Evolutionary conservation across 1,140 invertebrate genomes (phyloP).

Genomic region (Whitmania pigra): DNA sequence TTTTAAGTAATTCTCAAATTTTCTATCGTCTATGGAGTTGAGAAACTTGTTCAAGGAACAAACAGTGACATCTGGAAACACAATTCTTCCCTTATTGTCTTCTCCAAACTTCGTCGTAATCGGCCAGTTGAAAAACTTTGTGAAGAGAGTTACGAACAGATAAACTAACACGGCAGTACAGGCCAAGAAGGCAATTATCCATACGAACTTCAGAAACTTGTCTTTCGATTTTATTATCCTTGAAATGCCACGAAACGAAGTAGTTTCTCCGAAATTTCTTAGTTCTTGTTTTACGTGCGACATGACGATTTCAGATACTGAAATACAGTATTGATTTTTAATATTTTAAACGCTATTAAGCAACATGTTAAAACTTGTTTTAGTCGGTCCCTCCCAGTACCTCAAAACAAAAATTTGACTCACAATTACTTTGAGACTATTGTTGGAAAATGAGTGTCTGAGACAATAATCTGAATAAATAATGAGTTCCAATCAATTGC

Average conservation of each 20-base stretch:
- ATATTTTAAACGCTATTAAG: too few species aligned
- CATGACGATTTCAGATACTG: too few species aligned
- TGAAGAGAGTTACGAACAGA: neutral
- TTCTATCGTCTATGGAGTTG: too few species aligned
- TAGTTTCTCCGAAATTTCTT: constrained; percentile 2
- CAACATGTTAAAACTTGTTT: too few species aligned
- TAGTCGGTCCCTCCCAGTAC: too few species aligned
- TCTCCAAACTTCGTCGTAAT: constrained; percentile 1
- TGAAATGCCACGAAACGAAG: constrained; percentile 9
- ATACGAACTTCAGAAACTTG: constrained; percentile 2
- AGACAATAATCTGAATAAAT: too few species aligned
- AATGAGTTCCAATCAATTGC: too few species aligned
- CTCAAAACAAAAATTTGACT: too few species aligned
- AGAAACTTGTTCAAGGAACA: neutral
- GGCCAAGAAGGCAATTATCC: neutral
- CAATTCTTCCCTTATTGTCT: neutral
- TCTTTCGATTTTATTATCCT: constrained; percentile 3
- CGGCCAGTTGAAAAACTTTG: constrained; percentile 3
- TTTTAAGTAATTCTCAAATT: too few species aligned
- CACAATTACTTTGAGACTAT: too few species aligned
- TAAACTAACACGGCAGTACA: neutral
- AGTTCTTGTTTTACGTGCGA: constrained; percentile 4
- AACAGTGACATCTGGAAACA: constrained; percentile 6
- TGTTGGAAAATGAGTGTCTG: too few species aligned
- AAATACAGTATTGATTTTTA: too few species aligned